A percentile compares a stretch with the other conserved stretches of the same genome.
Evolutionary conservation across 2,888 invertebrate genomes (phyloP).

Genomic region (Sepiola atlantica): DNA sequence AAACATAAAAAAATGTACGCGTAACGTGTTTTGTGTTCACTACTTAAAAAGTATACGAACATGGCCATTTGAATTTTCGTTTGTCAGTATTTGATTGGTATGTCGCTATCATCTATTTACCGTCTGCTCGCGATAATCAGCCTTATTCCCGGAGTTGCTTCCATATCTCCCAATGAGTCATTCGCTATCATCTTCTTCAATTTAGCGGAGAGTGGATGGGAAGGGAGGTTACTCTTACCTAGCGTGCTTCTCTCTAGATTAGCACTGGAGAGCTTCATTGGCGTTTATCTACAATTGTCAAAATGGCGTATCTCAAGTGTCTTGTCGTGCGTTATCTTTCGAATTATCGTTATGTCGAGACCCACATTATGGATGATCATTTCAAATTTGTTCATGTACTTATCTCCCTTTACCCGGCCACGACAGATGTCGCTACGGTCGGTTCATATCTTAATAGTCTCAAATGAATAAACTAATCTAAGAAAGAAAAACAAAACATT

Average conservation of each 20-base stretch:
- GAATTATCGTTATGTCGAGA: background rate
- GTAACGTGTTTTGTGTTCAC: too few species aligned
- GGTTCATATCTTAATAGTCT: slow-evolving; percentile 18
- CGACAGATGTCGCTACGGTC: background rate
- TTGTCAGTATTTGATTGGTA: background rate
- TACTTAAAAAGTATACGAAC: too few species aligned
- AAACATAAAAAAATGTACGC: too few species aligned
- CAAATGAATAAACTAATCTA: slow-evolving; percentile 8
- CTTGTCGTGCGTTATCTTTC: background rate
- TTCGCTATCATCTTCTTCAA: background rate
- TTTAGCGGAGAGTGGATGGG: background rate
- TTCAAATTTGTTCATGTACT: background rate
- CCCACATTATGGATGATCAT: background rate
- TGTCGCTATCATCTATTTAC: background rate
- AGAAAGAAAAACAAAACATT: background rate
- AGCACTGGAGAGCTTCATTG: background rate
- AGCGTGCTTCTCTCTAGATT: background rate
- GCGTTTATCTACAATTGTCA: background rate
- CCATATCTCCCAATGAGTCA: background rate
- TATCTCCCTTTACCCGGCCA: background rate
- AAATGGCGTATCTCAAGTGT: slow-evolving; percentile 12
- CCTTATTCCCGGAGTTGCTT: background rate
- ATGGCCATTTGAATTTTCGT: too few species aligned
- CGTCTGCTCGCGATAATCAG: background rate
- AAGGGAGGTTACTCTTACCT: background rate